Evolutionary conservation across 2,113 vertebrate genomes (phyloP), one percentile per base, ranked within the genome.

Genomic region (Thalassoma bifasciatum): DNA sequence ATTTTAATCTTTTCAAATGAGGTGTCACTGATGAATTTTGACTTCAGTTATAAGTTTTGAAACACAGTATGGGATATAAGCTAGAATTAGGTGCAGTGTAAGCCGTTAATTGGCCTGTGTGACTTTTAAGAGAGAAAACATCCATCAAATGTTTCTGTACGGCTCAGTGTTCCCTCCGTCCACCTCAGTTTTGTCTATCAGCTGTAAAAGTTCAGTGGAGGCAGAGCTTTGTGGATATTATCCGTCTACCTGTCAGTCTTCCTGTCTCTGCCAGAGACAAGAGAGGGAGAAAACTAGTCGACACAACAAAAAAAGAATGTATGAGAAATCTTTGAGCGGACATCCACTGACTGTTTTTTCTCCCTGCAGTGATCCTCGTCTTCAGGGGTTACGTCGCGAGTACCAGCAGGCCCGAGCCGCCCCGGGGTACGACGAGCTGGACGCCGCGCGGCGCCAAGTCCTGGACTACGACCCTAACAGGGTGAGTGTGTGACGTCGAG

Each of bases 341-440:
- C n/a, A n/a, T n/a, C n/a, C n/a, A n/a, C n/a, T n/a, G n/a, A n/a
- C n/a, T n/a, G n/a, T n/a, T n/a, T 30, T 30, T 6, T 59, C 1
- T 82, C 44, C 69, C 72, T 56, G 44, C 88, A 93, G 91, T 22
- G 91, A 93, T 51, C 87, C 63, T 1, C 90, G 83, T 53, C 46
- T 77, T 61, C 91, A 84, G 80, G 88, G 74, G 34, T 36, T 79
- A 68, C 89, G 85, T 0, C 66, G 79, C 75, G 91, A 93, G 57
- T 58, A 89, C 68, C 92, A 80, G 59, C 83, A 75, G 26, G 10
- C 79, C 54, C 83, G 89, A 47, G 88, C 86, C 0, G 86, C 85
- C 10, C 93, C 93, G 0, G 68, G 75, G 37, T 94, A 94, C 5
- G 87, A 91, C 1, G 92, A 93, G 22, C 84, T 93, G 0, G 92